Percentiles rank a stretch among this genome's conserved stretches.
These are phyloP conservation scores for Cisticola juncidis DNA, from an alignment of 2,113 vertebrate species.

Conservation along the genomic window DNA sequence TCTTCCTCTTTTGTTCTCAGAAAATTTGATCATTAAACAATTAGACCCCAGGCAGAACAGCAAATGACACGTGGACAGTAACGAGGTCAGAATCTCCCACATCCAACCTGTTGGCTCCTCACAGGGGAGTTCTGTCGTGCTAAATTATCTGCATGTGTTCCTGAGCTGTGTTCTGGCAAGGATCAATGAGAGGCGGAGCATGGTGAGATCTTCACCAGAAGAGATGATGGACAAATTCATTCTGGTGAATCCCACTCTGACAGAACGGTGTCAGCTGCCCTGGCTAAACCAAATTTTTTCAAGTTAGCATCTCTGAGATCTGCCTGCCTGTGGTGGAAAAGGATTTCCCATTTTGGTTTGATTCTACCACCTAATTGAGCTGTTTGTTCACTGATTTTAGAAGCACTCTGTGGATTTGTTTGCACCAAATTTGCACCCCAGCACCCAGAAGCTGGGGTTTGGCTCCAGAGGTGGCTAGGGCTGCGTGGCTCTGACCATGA, in stretches of 20 bases:
- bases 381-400: constrained; percentile 54
- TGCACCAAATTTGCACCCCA: too few relatives aligned
- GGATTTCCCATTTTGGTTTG: constrained; percentile 25
- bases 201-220: constrained; percentile 35
- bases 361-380: constrained; percentile 42
- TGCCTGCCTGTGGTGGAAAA: background rate
- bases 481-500: background rate
- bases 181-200: constrained; percentile 28
- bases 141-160: constrained; percentile 46
- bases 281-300: constrained; percentile 30
- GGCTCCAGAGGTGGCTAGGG: background rate
- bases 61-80: background rate
- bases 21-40: background rate
- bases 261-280: background rate
- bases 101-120: constrained; percentile 60
- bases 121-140: constrained; percentile 4
- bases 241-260: constrained; percentile 11
- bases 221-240: constrained; percentile 17
- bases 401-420: constrained; percentile 35
- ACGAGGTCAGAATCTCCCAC: constrained; percentile 28
- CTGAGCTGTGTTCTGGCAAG: constrained; percentile 39
- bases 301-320: constrained; percentile 6
- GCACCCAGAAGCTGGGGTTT: background rate
- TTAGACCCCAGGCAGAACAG: constrained; percentile 26
- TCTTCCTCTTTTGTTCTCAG: background rate